A percentile compares a stretch with the other conserved stretches of the same genome.
phyloP scores from a whole-genome alignment of 2,113 vertebrate species.

The Trematomus loennbergii region DNA sequence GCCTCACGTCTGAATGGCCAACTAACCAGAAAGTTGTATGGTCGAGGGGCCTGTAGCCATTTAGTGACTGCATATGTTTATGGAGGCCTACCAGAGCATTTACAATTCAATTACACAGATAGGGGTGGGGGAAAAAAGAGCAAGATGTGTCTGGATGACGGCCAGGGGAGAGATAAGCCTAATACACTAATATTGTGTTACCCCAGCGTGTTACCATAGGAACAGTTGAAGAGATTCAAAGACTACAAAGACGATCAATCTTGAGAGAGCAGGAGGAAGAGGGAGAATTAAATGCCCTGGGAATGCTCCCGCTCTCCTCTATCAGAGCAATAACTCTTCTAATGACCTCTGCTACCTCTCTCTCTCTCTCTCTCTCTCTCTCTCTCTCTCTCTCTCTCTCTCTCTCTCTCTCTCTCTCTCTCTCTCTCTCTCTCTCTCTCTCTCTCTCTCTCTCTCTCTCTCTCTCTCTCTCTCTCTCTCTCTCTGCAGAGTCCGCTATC shows the following conservation, averaged over 20 bases:
- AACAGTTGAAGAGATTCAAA: constrained; percentile 82
- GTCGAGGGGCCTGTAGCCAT: constrained; percentile 62
- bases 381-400: constrained; percentile 27
- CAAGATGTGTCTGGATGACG: constrained; percentile 82
- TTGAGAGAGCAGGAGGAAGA: constrained; percentile 81
- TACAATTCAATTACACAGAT: constrained; percentile 86
- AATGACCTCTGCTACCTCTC: constrained; percentile 79
- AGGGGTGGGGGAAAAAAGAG: constrained; percentile 63
- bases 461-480: constrained; percentile 24
- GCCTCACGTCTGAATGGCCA: constrained; percentile 53
- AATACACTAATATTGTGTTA: constrained; percentile 87
- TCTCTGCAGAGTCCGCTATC: constrained; percentile 61
- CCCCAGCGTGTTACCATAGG: constrained; percentile 84
- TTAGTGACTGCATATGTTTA: constrained; percentile 79
- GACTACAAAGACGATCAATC: constrained; percentile 86
- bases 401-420: constrained; percentile 23
- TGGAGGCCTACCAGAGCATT: constrained; percentile 79
- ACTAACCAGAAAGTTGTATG: constrained; percentile 74
- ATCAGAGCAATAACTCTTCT: constrained; percentile 82
- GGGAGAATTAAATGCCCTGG: constrained; percentile 82
- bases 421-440: constrained; percentile 30
- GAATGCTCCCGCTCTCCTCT: constrained; percentile 81
- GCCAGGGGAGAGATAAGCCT: constrained; percentile 85
- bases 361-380: too few species aligned
- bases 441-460: constrained; percentile 29